Evolutionary conservation across 2,888 invertebrate species (phyloP), one percentile per base, ranked within the genome.

Genomic region (Diadegma fenestrale): DNA sequence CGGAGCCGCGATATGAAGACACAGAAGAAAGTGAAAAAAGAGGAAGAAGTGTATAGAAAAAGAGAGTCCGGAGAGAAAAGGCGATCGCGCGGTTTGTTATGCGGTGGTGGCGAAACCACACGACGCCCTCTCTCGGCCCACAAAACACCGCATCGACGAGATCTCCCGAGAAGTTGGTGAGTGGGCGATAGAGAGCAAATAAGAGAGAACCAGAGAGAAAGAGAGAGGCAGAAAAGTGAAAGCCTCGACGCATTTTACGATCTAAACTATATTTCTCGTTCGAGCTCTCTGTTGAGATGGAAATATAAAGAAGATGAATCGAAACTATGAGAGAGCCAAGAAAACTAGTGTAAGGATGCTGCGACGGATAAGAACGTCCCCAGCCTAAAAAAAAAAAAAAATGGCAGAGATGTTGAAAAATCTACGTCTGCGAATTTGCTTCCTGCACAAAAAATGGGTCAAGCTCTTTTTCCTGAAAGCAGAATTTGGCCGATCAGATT

Each of bases 191-290:
- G 81, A 64, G 78, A 85, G 45, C 22, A 45, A 58, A n/a, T 54
- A 73, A 68, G 77, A 84, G 86, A 80, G 84, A 76, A 79, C 79
- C 66, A 84, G 26, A 68, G 68, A 26, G 69, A 81, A 84, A 82
- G 88, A 26, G 69, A 81, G 85, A 82, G 88, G 88, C 89, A 88
- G 90, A 91, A 91, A 92, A 92, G 92, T 92, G 92, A 92, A 92
- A 92, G 92, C 90, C 88, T 63, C 88, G 88, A 86, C 90, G 91
- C 90, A 90, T 91, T 37, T 37, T 90, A 90, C 90, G 89, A 91
- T 91, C 90, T 91, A 91, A 92, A 91, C 90, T 90, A 88, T 92
- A 91, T 91, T 90, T 91, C 72, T 81, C 88, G 90, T 89, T 89
- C 88, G 87, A 89, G 88, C 86, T 48, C 86, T 48, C 58, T 72